Evolutionary conservation across 2,888 invertebrate species (phyloP), one percentile per base, ranked within the genome.

Genomic region (Aphidoletes aphidimyza): DNA sequence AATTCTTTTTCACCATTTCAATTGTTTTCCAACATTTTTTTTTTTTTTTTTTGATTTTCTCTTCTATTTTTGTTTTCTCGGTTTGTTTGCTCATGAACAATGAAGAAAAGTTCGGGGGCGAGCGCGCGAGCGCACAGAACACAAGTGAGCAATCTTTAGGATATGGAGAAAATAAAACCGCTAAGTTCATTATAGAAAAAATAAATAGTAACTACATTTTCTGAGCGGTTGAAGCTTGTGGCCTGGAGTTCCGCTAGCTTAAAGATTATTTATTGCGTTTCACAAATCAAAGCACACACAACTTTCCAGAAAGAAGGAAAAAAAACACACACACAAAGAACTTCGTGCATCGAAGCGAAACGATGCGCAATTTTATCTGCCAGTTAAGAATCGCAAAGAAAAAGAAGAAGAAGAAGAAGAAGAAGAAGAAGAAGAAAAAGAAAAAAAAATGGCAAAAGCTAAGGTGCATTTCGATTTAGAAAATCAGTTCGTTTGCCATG

Each of bases 211-310:
- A 22, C 54, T 17, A 47, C 47, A 19, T 47, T 47, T 47, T 9
- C 47, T 19, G 22, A 54, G 14, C 22, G 47, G 17, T 17, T 47
- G 54, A 54, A n/a, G 54, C 22, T 54, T 54, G n/a, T 6, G 2
- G 69, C 14, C 17, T 69, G 69, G 2, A 69, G 69, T 69, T 69
- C 30, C 69, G 69, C 69, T 69, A 69, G 69, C 69, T 30, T 69
- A 69, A 69, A 69, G 69, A 69, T 69, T 69, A 30, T 54, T 54
- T n/a, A n/a, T 14, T 69, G 36, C 34, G 19, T 37, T 36, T 37
- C 39, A 81, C 81, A 81, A 81, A 81, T 81, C 81, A 81, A 37
- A 81, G 81, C 37, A 81, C 37, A 36, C 81, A 37, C 3, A 81
- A 37, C 36, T 37, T 37, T 81, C 1, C 81, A 81, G 37, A 36